phyloP scores from a whole-genome alignment of 2,797 vertebrate genomes.

The Melanogrammus aeglefinus region DNA sequence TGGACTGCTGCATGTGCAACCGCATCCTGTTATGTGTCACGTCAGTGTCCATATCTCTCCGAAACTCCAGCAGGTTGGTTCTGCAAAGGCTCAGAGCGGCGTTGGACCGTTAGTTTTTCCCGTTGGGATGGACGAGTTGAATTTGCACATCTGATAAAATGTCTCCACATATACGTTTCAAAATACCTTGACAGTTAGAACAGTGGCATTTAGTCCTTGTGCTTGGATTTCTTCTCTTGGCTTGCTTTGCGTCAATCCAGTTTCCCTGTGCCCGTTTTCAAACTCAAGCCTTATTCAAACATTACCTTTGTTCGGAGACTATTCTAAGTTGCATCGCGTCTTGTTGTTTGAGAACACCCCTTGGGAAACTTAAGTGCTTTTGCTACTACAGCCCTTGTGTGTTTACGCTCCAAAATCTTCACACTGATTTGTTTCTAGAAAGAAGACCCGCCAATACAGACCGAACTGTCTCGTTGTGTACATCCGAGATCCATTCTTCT shows the following conservation, averaged over 20 bases:
- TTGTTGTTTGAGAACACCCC: too few relatives aligned
- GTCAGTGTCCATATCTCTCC: background rate
- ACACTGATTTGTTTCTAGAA: too few relatives aligned
- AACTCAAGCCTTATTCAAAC: too few relatives aligned
- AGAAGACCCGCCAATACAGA: too few relatives aligned
- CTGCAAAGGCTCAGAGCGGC: conserved; percentile 1
- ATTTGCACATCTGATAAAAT: conserved; percentile 4
- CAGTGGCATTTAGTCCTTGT: conserved; percentile 9
- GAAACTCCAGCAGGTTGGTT: background rate
- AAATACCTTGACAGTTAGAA: background rate
- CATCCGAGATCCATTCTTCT: too few relatives aligned
- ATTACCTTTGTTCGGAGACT: too few relatives aligned
- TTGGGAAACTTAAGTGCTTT: too few relatives aligned
- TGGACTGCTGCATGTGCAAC: conserved; percentile 7
- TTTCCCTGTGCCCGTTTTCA: background rate
- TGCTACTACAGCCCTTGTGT: too few relatives aligned
- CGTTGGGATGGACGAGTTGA: background rate
- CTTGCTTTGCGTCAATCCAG: background rate
- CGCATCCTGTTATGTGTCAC: background rate
- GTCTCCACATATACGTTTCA: background rate
- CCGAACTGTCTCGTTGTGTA: too few relatives aligned
- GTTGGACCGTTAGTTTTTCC: background rate
- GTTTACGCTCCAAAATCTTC: too few relatives aligned
- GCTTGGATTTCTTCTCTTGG: background rate
- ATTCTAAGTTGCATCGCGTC: too few relatives aligned